phyloP scores from a whole-genome alignment of 2,113 vertebrate genomes.

The Seriola dumerili region DNA sequence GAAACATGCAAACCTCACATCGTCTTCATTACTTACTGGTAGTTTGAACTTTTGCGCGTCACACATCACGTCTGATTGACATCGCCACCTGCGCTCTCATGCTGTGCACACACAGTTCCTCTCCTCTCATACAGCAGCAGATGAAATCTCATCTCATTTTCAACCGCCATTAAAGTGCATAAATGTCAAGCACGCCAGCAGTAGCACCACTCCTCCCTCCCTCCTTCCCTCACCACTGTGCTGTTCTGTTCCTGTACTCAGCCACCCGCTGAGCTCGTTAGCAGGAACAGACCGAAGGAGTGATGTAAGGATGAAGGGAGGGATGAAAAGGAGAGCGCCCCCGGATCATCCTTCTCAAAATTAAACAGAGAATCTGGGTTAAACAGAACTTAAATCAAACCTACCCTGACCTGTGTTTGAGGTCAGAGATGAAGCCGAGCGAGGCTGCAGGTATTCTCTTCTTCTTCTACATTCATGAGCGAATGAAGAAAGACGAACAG shows the following conservation, averaged over 20 bases:
- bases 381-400: background rate
- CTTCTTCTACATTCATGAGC: background rate
- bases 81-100: background rate
- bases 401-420: background rate
- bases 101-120: background rate
- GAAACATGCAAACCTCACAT: background rate
- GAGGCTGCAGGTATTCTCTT: no score
- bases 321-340: background rate
- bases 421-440: background rate
- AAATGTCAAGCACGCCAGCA: constrained; percentile 24
- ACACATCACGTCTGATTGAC: background rate
- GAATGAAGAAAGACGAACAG: background rate
- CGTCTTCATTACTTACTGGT: background rate
- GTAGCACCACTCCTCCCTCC: background rate
- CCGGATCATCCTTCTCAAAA: background rate
- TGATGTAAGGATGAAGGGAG: constrained; percentile 9
- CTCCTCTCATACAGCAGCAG: background rate
- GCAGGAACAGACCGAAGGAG: constrained; percentile 24
- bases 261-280: constrained; percentile 27
- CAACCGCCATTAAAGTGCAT: constrained; percentile 7
- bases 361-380: background rate
- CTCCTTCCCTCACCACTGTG: constrained; percentile 2
- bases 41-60: background rate
- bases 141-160: background rate
- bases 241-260: constrained; percentile 26